Conservation (phyloP, 2,113 vertebrate genomes). For the Pituophis catenifer region DNA sequence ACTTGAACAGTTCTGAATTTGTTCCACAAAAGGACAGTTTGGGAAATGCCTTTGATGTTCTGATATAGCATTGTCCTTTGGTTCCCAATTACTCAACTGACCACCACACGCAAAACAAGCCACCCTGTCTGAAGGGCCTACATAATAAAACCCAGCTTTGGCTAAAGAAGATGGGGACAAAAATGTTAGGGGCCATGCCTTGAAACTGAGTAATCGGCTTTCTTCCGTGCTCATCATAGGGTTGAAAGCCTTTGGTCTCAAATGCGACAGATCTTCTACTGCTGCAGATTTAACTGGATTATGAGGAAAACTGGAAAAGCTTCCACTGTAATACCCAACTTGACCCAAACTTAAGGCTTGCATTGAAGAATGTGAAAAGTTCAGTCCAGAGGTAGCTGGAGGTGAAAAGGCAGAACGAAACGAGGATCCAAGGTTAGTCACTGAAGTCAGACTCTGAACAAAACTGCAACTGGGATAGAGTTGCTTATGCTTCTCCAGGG, state of each 20-base stretch:
- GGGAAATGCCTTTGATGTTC: constrained; percentile 95
- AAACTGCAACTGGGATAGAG: constrained; percentile 87
- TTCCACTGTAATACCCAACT: constrained; percentile 78
- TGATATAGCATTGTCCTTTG: constrained; percentile 88
- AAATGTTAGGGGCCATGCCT: constrained; percentile 80
- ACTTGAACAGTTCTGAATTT: constrained; percentile 61
- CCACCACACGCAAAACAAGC: constrained; percentile 94
- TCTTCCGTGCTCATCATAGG: constrained; percentile 86
- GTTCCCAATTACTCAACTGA: constrained; percentile 92
- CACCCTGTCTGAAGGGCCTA: constrained; percentile 86
- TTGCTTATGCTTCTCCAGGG: constrained; percentile 85
- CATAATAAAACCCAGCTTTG: constrained; percentile 94
- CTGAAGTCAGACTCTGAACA: constrained; percentile 78
- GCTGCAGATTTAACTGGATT: constrained; percentile 75
- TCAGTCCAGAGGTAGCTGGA: constrained; percentile 47
- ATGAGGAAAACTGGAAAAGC: constrained; percentile 77
- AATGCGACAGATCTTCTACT: constrained; percentile 77
- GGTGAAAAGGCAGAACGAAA: constrained; percentile 79
- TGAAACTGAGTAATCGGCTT: constrained; percentile 84
- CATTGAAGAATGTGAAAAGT: constrained; percentile 45
- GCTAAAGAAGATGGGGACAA: constrained; percentile 85
- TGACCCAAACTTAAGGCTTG: constrained; percentile 71
- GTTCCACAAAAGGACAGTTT: constrained; percentile 84
- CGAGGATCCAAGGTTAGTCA: constrained; percentile 72
- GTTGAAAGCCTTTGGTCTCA: constrained; percentile 71